Evolutionary conservation across 2,797 vertebrate species (phyloP), one percentile per base, ranked within the genome.

Genomic region (Paedocypris micromegethes): DNA sequence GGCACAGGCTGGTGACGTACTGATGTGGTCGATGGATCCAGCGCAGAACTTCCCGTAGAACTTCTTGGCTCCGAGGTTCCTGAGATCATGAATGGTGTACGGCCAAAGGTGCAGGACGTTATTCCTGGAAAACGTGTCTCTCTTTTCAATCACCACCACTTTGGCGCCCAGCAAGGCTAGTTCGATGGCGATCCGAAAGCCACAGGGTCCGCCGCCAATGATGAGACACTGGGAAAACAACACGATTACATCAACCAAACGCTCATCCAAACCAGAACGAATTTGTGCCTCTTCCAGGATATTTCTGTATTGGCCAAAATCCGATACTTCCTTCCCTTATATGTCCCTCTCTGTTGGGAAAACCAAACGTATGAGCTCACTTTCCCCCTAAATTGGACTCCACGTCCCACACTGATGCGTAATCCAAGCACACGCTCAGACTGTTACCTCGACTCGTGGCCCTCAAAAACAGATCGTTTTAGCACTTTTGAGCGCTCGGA

Each of bases 41-140:
- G 93, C 96, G 1, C 97, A 99, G 87, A 99, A 99, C 77, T 98
- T 98, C 0, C 97, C 97, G 0, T 95, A 97, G 79, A 99, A 98
- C 77, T 98, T 98, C 86, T 99, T 99, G 58, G 97, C 97, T 40
- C 95, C 97, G 9, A 99, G 90, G 58, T 91, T 90, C 23, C 92
- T 86, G 54, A 99, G 94, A 81, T 99, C 97, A 0, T 99, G 93
- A 58, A 99, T 99, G 72, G 96, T 98, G 82, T 91, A 99, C 0
- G 96, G 96, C 97, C 97, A 99, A 5, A 99, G 93, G 61, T 99
- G 96, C 39, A 99, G 87, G n/a, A 99, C 96, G 0, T 99, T 99
- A 84, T 99, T 98, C 76, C 97, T 89, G 52, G 96, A 98, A 81
- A 99, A 99, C 3, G 93, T 90, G 83, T 97, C 96, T 66, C 96